A percentile compares a stretch with the other conserved stretches of the same genome.
These are phyloP conservation scores for Indri indri DNA, from an alignment of 2,113 vertebrate species.

Conservation along the genomic window DNA sequence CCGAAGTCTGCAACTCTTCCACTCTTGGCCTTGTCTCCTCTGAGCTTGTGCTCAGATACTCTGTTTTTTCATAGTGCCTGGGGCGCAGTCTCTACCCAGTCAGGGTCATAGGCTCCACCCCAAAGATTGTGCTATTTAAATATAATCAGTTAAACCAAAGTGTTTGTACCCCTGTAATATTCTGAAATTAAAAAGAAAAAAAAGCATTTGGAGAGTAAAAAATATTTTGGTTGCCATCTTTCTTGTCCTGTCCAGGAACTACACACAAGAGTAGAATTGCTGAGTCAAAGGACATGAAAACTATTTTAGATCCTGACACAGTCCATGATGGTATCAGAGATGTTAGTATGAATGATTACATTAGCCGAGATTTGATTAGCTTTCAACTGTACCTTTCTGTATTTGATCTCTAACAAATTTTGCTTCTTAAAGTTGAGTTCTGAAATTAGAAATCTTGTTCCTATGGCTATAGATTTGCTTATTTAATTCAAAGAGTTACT, in stretches of 20 bases:
- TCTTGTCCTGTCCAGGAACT: not conserved
- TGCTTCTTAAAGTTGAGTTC: not conserved
- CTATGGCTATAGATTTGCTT: not conserved
- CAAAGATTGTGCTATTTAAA: not conserved
- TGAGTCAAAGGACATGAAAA: not conserved
- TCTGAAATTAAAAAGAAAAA: too few relatives aligned
- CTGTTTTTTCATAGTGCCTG: not conserved
- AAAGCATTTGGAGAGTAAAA: not conserved
- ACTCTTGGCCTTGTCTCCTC: not conserved
- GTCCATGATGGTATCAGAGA: not conserved
- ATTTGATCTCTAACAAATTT: not conserved
- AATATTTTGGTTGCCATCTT: not conserved
- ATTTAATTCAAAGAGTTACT: not conserved
- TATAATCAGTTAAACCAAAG: not conserved
- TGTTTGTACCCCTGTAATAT: too few relatives aligned
- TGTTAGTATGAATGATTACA: not conserved
- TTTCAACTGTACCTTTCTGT: not conserved
- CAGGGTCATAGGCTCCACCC: not conserved
- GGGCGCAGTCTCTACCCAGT: not conserved
- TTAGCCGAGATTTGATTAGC: not conserved
- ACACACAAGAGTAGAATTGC: not conserved
- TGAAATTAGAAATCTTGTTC: not conserved
- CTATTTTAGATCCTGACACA: not conserved
- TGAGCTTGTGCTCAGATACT: not conserved
- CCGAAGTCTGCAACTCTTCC: fast-evolving